phyloP scores from a whole-genome alignment of 2,888 invertebrate genomes.

The Chirona hameri region DNA sequence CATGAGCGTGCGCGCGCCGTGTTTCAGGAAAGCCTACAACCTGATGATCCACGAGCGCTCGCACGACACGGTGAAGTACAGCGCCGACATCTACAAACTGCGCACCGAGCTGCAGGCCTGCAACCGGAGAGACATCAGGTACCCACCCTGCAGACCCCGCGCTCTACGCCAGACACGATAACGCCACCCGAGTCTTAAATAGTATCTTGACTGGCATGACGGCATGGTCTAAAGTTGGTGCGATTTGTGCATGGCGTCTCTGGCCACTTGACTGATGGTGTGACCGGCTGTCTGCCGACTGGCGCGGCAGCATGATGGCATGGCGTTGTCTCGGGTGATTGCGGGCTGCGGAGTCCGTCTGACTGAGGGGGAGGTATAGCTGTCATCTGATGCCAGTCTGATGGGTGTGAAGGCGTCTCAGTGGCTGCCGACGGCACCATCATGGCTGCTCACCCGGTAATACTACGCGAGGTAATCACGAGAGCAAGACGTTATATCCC shows the following conservation, averaged over 20 bases:
- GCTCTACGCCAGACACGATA: not conserved
- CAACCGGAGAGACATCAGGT: slow-evolving; percentile 1
- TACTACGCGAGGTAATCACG: no score
- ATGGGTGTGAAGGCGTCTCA: no score
- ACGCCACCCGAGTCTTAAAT: not conserved
- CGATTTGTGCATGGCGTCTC: not conserved
- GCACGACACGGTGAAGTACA: slow-evolving; percentile 12
- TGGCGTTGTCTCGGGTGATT: not conserved
- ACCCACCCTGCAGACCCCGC: not conserved
- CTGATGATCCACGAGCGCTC: slow-evolving; percentile 12
- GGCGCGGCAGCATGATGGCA: not conserved
- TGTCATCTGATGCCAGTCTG: no score
- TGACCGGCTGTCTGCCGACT: not conserved
- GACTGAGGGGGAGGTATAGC: no score
- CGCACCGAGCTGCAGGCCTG: slow-evolving; percentile 5
- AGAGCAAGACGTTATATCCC: no score
- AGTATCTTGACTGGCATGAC: not conserved
- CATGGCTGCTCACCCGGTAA: no score
- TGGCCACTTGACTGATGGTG: not conserved
- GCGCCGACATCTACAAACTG: slow-evolving; percentile 9
- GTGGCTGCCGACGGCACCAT: no score
- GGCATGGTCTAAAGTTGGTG: not conserved
- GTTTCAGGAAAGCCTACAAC: slow-evolving; percentile 10
- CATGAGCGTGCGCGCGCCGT: not conserved
- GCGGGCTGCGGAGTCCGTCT: not conserved